Evolutionary conservation across 2,797 vertebrate genomes (phyloP), one percentile per base, ranked within the genome.

Genomic region (Triplophysa bombifrons): DNA sequence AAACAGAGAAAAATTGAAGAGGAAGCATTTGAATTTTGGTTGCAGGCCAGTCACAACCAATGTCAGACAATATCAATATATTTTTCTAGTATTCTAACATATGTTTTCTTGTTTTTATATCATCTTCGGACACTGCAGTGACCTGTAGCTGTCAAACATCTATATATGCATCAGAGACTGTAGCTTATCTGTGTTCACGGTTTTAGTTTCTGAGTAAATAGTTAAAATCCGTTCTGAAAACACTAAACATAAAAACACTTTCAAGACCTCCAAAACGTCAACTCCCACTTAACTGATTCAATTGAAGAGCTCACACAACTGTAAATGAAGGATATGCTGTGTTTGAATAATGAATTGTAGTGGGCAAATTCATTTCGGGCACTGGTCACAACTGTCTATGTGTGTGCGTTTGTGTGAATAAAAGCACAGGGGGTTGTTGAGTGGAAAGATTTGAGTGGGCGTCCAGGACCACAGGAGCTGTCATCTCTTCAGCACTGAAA

Each of bases 381-480:
- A 61, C 58, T 61, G 58, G 58, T 61, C 25, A 61, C 12, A 56
- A 76, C 38, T 77, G 74, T 77, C 41, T 82, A 11, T 30, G 10
- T 67, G 44, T 58, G 46, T 30, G 30, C 48, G 27, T 60, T 34
- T 70, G 55, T 61, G 61, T 64, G 61, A 67, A 67, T 72, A 48
- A 48, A 65, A 76, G 46, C 51, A 16, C 68, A 56, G 41, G 14
- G 55, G 76, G 38, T 51, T 73, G 56, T 68, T 64, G 69, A 78
- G 38, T 48, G 53, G 50, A 71, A 65, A 65, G 72, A n/a, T 82
- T 71, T 67, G 74, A 80, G 78, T 76, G 78, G 78, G 82, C 27
- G 58, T 76, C 14, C 30, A 61, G 53, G 56, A 69, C 73, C 69
- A 76, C 50, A 53, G 63, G 67, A 80, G 55, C 78, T 76, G 82